phyloP scores from a whole-genome alignment of 2,888 invertebrate species.

The Dynastes grantii region DNA sequence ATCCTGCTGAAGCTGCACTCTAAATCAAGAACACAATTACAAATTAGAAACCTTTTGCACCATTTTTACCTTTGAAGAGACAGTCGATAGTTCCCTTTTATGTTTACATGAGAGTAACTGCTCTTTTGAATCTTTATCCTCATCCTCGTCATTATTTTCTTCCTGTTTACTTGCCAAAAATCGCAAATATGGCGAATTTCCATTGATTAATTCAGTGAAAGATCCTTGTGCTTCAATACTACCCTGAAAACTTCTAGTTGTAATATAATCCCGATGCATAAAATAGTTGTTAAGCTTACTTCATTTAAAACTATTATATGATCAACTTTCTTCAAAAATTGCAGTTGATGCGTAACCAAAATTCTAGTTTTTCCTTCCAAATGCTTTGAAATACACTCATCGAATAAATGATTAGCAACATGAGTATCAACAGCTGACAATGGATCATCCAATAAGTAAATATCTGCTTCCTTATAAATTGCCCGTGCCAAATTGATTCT shows the following conservation, averaged over 20 bases:
- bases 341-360: conserved; percentile 89
- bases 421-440: conserved; percentile 85
- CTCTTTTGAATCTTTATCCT: conserved; percentile 52
- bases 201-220: conserved; percentile 63
- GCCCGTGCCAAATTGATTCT: conserved; percentile 85
- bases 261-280: no score
- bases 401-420: conserved; percentile 84
- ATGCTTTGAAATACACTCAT: conserved; percentile 78
- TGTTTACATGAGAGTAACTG: conserved; percentile 52
- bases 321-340: conserved; percentile 80
- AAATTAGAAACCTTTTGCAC: not conserved
- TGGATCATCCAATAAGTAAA: conserved; percentile 87
- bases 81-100: conserved; percentile 23
- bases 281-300: conserved; percentile 62
- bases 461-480: conserved; percentile 83
- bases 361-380: conserved; percentile 78
- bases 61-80: conserved; percentile 35
- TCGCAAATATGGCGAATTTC: conserved; percentile 61
- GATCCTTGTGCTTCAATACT: conserved; percentile 64
- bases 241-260: conserved; percentile 68
- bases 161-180: conserved; percentile 62
- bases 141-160: conserved; percentile 65
- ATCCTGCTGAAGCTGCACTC: conserved; percentile 37
- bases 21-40: not conserved
- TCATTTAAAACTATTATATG: conserved; percentile 73